A percentile compares a stretch with the other conserved stretches of the same genome.
Conservation (phyloP, 2,888 invertebrate genomes). For the Dicroscelio sp. region DNA sequence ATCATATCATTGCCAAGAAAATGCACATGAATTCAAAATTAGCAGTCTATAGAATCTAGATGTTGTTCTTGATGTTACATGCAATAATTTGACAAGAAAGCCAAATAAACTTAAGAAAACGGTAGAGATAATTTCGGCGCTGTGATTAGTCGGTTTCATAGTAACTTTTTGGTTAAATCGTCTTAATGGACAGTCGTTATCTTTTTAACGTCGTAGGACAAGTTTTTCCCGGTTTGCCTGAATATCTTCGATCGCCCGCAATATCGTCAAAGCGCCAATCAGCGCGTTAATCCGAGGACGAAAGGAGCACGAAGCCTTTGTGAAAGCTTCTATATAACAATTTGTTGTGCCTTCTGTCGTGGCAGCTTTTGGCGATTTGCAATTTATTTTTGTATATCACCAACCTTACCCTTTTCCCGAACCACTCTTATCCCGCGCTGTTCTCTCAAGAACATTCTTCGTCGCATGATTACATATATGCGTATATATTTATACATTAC, state of each 20-base stretch:
- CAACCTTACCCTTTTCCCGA: neutral
- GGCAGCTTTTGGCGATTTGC: slow-evolving; percentile 90
- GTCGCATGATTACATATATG: slow-evolving; percentile 60
- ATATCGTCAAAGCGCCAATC: slow-evolving; percentile 72
- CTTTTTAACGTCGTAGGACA: slow-evolving; percentile 67
- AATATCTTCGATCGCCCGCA: slow-evolving; percentile 79
- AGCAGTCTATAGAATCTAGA: too few relatives aligned
- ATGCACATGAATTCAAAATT: neutral
- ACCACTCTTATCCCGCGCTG: slow-evolving; percentile 9
- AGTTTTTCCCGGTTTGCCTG: slow-evolving; percentile 70
- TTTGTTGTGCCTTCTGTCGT: slow-evolving; percentile 91
- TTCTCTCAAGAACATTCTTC: slow-evolving; percentile 55
- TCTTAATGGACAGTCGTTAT: slow-evolving; percentile 65
- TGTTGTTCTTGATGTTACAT: too few relatives aligned
- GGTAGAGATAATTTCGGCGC: neutral
- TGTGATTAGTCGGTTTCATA: slow-evolving; percentile 49
- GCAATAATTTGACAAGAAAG: too few relatives aligned
- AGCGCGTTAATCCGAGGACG: slow-evolving; percentile 63
- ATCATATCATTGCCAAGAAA: slow-evolving; percentile 10
- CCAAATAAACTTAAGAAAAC: neutral
- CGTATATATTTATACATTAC: slow-evolving; percentile 83
- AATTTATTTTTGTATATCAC: slow-evolving; percentile 88
- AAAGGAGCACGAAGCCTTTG: slow-evolving; percentile 82
- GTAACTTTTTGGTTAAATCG: slow-evolving; percentile 61
- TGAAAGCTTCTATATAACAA: slow-evolving; percentile 88